Conservation (phyloP, 2,888 invertebrate species). For the Pardosa pseudoannulata region DNA sequence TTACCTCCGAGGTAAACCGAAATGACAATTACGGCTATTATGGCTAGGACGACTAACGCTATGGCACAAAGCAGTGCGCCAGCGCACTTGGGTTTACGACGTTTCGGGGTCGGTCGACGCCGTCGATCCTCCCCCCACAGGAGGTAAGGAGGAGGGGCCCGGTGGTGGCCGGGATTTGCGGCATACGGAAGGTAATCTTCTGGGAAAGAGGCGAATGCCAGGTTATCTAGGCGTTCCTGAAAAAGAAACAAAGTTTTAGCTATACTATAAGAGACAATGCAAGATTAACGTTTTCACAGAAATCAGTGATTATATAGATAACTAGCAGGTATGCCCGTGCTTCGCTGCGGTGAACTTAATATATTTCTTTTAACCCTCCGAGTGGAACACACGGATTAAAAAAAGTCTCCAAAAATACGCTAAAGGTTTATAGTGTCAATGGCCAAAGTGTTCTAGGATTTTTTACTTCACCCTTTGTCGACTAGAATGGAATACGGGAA, state of each 20-base stretch:
- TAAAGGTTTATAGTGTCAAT: too few relatives aligned
- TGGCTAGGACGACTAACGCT: slow-evolving; percentile 62
- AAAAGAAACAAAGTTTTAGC: background rate
- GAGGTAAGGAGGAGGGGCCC: slow-evolving; percentile 46
- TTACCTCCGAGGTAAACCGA: slow-evolving; percentile 73
- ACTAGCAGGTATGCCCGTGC: too few relatives aligned
- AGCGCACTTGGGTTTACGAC: slow-evolving; percentile 29
- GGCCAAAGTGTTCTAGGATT: too few relatives aligned
- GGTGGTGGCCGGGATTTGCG: slow-evolving; percentile 35
- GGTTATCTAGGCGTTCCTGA: slow-evolving; percentile 71
- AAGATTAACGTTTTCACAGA: too few relatives aligned
- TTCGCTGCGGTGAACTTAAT: too few relatives aligned
- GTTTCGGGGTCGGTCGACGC: background rate
- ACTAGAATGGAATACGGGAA: too few relatives aligned
- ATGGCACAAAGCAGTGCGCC: slow-evolving; percentile 44
- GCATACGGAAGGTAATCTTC: slow-evolving; percentile 74
- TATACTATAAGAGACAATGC: too few relatives aligned
- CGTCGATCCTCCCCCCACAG: slow-evolving; percentile 62
- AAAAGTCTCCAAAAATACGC: too few relatives aligned
- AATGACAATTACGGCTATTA: slow-evolving; percentile 68
- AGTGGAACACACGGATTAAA: too few relatives aligned
- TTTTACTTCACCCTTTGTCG: too few relatives aligned
- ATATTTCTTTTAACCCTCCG: too few relatives aligned
- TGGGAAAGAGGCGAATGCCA: slow-evolving; percentile 73
- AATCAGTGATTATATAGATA: too few relatives aligned